Conservation (phyloP, 2,797 vertebrate genomes). For the Mormyrops attenuatus region DNA sequence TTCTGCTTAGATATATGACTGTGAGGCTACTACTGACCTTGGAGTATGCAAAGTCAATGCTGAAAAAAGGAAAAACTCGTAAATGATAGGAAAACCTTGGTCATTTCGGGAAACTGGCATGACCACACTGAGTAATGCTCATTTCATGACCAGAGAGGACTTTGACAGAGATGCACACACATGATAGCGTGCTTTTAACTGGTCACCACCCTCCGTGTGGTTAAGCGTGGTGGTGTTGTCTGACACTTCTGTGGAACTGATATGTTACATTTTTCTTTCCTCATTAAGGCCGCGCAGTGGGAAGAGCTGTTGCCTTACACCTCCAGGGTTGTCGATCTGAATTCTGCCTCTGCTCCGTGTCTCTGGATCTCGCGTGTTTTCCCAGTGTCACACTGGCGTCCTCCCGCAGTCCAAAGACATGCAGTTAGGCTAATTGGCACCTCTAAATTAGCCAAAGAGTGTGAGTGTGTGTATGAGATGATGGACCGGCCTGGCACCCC, state of each 20-base stretch:
- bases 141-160: background rate
- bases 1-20: background rate
- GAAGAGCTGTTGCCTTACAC: background rate
- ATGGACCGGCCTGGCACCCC: background rate
- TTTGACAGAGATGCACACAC: background rate
- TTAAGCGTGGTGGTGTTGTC: background rate
- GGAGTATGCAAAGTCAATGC: background rate
- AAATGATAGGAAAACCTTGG: background rate
- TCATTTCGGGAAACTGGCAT: background rate
- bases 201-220: background rate
- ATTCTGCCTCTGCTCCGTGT: background rate
- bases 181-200: background rate
- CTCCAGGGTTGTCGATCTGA: background rate
- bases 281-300: background rate
- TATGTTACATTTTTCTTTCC: background rate
- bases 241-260: background rate
- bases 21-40: background rate
- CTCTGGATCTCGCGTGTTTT: background rate
- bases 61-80: background rate
- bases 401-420: background rate
- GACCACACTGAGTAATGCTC: background rate
- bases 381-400: background rate
- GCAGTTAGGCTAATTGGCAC: background rate
- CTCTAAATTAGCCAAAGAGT: background rate
- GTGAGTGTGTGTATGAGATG: background rate